These are phyloP conservation scores for Tiphia femorata DNA, from an alignment of 2,888 invertebrate species.

Conservation along the genomic window DNA sequence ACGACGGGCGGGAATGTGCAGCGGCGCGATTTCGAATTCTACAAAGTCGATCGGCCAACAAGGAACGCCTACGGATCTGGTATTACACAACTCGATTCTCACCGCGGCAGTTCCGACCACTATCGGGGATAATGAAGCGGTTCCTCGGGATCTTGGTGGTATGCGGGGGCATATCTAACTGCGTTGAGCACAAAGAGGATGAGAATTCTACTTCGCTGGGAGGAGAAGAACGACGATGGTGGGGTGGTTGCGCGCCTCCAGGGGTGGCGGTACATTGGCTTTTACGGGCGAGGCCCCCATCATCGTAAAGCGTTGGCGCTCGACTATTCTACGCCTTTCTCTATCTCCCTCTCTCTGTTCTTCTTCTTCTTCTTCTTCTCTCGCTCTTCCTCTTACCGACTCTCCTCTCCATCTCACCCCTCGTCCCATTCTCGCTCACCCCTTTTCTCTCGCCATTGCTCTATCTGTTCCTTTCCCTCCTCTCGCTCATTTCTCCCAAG, in stretches of 20 bases:
- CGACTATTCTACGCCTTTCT: constrained; percentile 31
- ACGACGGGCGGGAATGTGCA: neutral
- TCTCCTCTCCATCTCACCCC: constrained; percentile 17
- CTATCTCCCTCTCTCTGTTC: constrained; percentile 16
- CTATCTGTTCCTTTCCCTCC: constrained; percentile 12
- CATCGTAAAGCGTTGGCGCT: constrained; percentile 52
- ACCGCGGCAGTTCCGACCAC: constrained; percentile 15
- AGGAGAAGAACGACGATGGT: constrained; percentile 10
- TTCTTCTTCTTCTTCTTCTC: constrained; percentile 1
- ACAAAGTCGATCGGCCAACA: constrained; percentile 8
- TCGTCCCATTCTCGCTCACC: neutral
- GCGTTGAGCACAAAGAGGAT: constrained; percentile 11
- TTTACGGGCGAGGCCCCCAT: constrained; percentile 55
- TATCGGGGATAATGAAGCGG: constrained; percentile 38
- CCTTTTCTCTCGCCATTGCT: constrained; percentile 8
- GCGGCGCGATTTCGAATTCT: constrained; percentile 10
- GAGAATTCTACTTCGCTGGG: constrained; percentile 21
- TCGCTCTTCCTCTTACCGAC: constrained; percentile 8
- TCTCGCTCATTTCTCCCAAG: constrained; percentile 1
- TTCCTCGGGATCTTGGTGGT: constrained; percentile 28
- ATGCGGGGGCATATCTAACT: constrained; percentile 18
- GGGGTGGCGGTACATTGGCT: constrained; percentile 53
- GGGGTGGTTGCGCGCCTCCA: constrained; percentile 22
- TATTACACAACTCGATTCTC: constrained; percentile 19
- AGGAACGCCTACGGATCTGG: constrained; percentile 4